These are phyloP conservation scores for Eilema sororculum DNA, from an alignment of 2,888 invertebrate species.

Conservation along the genomic window DNA sequence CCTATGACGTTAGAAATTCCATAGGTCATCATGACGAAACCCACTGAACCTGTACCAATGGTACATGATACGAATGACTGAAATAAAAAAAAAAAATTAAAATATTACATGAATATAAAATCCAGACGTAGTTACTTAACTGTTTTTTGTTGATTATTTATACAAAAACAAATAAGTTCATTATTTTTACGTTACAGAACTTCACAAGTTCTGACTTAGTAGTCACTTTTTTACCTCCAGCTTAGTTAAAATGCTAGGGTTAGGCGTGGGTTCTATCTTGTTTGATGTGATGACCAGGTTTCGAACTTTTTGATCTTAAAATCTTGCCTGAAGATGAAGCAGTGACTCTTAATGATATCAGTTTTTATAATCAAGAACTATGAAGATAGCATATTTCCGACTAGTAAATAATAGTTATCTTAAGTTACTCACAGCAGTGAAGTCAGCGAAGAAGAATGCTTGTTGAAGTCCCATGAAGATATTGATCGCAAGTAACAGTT, in stretches of 20 bases:
- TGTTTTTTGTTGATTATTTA: no score
- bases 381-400: background rate
- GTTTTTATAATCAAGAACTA: background rate
- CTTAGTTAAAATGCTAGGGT: no score
- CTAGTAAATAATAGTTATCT: background rate
- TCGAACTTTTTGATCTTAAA: no score
- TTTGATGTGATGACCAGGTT: no score
- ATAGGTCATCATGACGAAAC: slow-evolving; percentile 90
- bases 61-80: slow-evolving; percentile 88
- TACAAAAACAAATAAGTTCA: no score
- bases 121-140: no score
- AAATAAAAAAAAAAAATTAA: slow-evolving; percentile 27
- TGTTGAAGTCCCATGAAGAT: slow-evolving; percentile 90
- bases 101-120: no score
- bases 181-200: background rate
- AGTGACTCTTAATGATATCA: no score
- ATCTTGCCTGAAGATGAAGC: no score
- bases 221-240: background rate
- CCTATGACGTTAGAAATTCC: slow-evolving; percentile 88
- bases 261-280: no score
- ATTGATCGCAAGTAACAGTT: slow-evolving; percentile 89
- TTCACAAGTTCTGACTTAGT: background rate
- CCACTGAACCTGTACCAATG: slow-evolving; percentile 89
- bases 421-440: slow-evolving; percentile 74
- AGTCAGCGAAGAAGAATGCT: slow-evolving; percentile 89